phyloP scores from a whole-genome alignment of 2,888 invertebrate genomes.

The Seira ritae region DNA sequence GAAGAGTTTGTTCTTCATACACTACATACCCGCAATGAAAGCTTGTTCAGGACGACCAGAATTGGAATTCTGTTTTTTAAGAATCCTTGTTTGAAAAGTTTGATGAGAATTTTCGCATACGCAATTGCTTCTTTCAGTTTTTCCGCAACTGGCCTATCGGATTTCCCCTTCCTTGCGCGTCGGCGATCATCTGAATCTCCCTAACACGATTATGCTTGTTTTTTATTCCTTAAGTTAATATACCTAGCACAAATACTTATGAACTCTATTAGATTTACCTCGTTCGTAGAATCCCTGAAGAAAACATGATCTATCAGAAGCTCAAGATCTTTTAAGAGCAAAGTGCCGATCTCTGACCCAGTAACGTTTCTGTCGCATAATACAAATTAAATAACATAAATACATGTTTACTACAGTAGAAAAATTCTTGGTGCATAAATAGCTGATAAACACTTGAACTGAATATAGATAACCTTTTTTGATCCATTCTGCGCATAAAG shows the following conservation, averaged over 20 bases:
- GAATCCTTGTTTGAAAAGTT: conserved; percentile 23
- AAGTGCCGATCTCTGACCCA: neutral
- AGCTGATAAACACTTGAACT: no score
- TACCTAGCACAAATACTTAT: neutral
- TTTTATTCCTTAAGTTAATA: conserved; percentile 11
- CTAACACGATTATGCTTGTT: no score
- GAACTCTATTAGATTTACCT: neutral
- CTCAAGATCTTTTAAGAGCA: neutral
- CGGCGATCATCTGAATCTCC: neutral
- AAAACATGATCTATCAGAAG: neutral
- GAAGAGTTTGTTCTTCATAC: no score
- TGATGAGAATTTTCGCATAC: conserved; percentile 31
- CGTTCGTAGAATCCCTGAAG: neutral
- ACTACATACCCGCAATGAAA: neutral
- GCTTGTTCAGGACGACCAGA: conserved; percentile 15
- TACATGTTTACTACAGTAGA: no score
- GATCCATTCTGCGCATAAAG: neutral
- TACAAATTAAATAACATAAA: no score
- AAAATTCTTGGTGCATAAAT: no score
- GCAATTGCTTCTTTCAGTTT: neutral
- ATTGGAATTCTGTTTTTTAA: neutral
- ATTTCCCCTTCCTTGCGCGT: neutral
- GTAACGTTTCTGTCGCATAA: no score
- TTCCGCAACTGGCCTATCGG: neutral
- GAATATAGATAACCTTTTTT: neutral